These are phyloP conservation scores for Hydractinia symbiolongicarpus DNA, from an alignment of 30 jellyfish, hydroid and myxozoan species.

Conservation along the genomic window DNA sequence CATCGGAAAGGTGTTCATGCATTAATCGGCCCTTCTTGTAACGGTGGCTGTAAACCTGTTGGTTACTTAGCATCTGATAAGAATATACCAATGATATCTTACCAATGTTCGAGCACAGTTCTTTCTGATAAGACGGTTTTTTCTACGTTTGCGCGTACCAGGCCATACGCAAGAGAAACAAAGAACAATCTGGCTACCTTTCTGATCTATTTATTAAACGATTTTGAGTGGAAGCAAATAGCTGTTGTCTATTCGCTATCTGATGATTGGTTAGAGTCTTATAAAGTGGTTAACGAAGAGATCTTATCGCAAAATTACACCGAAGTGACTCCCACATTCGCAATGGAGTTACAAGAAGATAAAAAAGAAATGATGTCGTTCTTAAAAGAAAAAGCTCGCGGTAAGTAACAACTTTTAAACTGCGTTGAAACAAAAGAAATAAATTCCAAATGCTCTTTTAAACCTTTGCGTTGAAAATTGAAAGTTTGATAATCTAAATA, in stretches of 20 bases:
- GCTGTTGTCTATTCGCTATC: slow-evolving; percentile 44
- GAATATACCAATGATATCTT: slow-evolving; percentile 41
- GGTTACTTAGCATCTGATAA: slow-evolving; percentile 50
- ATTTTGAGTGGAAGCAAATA: slow-evolving; percentile 57
- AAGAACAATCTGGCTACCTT: slow-evolving; percentile 33
- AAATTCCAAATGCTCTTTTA: too few species aligned
- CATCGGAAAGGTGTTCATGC: slow-evolving; percentile 37
- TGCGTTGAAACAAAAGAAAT: not conserved
- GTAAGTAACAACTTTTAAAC: not conserved
- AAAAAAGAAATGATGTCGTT: not conserved
- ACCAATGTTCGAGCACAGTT: slow-evolving; percentile 46
- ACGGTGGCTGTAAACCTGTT: slow-evolving; percentile 53
- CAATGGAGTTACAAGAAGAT: not conserved
- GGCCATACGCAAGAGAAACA: slow-evolving; percentile 76
- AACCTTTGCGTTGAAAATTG: too few species aligned
- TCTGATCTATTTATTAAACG: slow-evolving; percentile 28
- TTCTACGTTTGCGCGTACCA: slow-evolving; percentile 65
- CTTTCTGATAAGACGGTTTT: slow-evolving; percentile 45
- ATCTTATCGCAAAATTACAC: not conserved
- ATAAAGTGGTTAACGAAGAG: not conserved
- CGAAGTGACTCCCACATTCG: not conserved
- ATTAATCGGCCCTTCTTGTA: slow-evolving; percentile 72
- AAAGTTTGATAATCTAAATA: too few species aligned
- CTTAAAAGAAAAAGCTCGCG: not conserved
- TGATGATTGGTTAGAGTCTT: not conserved